Evolutionary conservation across 2,888 invertebrate genomes (phyloP), one percentile per base, ranked within the genome.

Genomic region (Strigamia crassipes): DNA sequence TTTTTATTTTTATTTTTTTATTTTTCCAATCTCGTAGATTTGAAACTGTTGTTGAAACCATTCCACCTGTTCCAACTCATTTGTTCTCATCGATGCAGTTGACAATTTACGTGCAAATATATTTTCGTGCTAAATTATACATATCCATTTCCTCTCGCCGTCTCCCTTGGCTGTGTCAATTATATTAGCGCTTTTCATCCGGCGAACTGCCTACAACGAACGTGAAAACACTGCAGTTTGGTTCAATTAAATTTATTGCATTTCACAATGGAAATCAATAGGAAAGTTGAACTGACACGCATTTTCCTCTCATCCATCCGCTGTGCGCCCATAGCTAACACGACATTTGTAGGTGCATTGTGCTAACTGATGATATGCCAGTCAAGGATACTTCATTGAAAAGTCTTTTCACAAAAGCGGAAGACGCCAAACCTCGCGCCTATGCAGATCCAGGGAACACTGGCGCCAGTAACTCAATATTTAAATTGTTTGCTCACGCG

Each of bases 381-480:
- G 73, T 73, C 73, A 73, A 73, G 73, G 73, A 73, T 73, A 73
- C 73, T 73, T 73, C 73, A 27, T 73, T 73, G 73, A 73, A 73
- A 73, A 73, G 73, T 73, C 73, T 73, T 73, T 73, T 73, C 13
- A 73, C 73, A 31, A 73, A 31, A 73, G 73, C 73, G 73, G 73
- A 73, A 73, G 73, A 73, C 73, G 73, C 27, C 73, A 73, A 73
- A 73, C 73, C 73, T 27, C 73, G 73, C 73, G 73, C 73, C 73
- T 73, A 73, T 73, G 73, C 73, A 73, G 73, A 73, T 73, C 31
- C 31, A 73, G 73, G 73, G 73, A 73, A 73, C 73, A 73, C 73
- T 73, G 73, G 73, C 73, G 73, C 73, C 73, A 73, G 73, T 73
- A 73, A 73, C 73, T 73, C 73, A 73, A 73, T 73, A 73, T 73